A percentile compares a stretch with the other conserved stretches of the same genome.
phyloP scores from a whole-genome alignment of 2,797 vertebrate species.

The Phoeniculus purpureus region DNA sequence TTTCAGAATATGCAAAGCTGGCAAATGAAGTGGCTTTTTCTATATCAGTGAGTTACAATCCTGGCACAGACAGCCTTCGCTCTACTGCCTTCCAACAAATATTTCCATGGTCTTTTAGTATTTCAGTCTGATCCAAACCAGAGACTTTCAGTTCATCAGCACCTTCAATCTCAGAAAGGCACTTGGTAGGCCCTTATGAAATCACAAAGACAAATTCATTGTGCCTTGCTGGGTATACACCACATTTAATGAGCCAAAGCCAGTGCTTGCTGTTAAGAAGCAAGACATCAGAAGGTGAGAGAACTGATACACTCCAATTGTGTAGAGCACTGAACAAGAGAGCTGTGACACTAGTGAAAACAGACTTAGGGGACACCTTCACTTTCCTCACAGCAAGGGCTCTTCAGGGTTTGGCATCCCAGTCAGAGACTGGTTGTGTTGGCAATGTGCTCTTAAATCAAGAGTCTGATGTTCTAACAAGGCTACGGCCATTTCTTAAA shows the following conservation, averaged over 20 bases:
- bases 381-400: not conserved
- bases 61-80: not conserved
- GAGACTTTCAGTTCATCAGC: not conserved
- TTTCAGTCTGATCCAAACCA: not conserved
- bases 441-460: not conserved
- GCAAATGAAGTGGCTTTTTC: not conserved
- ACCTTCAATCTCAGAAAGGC: not conserved
- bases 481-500: not conserved
- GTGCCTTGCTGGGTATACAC: not conserved
- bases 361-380: not conserved
- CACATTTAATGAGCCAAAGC: not conserved
- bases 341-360: not conserved
- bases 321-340: not conserved
- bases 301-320: not conserved
- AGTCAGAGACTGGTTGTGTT: not conserved
- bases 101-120: not conserved
- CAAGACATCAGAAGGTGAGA: not conserved
- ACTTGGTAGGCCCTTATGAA: not conserved
- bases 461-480: not conserved
- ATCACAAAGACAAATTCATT: not conserved
- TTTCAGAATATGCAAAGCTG: not conserved
- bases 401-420: not conserved
- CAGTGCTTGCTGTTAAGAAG: not conserved
- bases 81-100: not conserved
- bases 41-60: not conserved